Conservation (phyloP, 2,113 vertebrate genomes). For the Candoia aspera region DNA sequence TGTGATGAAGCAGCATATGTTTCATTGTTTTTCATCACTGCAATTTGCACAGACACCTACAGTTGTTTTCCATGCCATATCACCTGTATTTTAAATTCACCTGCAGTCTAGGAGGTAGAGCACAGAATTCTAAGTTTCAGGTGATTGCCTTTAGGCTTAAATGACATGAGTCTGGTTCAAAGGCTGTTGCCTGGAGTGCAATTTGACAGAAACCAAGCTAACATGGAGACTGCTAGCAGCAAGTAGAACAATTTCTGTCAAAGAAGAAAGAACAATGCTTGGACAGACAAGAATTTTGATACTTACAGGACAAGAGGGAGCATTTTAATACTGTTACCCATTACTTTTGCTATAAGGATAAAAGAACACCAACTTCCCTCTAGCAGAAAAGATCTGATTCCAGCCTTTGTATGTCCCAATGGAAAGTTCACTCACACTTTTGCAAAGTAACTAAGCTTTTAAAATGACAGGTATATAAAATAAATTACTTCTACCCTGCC, state of each 20-base stretch:
- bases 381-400: constrained; percentile 10
- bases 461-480: background rate
- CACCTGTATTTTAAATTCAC: constrained; percentile 1
- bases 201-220: background rate
- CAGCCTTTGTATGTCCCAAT: constrained; percentile 3
- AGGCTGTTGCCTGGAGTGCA: background rate
- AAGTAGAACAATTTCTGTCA: background rate
- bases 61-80: background rate
- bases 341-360: background rate
- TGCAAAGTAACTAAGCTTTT: constrained; percentile 15
- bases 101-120: background rate
- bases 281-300: constrained; percentile 15
- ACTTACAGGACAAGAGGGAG: constrained; percentile 5
- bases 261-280: fast-evolving
- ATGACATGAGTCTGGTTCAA: background rate
- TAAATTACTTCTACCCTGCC: background rate
- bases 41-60: background rate
- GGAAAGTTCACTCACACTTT: constrained; percentile 14
- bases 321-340: constrained; percentile 2
- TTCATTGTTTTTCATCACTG: background rate
- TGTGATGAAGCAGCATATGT: background rate
- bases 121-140: background rate
- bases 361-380: background rate
- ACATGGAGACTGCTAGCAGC: background rate
- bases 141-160: constrained; percentile 13